Evolutionary conservation across 2,888 invertebrate genomes (phyloP).

Genomic region (Euplexia lucipara): DNA sequence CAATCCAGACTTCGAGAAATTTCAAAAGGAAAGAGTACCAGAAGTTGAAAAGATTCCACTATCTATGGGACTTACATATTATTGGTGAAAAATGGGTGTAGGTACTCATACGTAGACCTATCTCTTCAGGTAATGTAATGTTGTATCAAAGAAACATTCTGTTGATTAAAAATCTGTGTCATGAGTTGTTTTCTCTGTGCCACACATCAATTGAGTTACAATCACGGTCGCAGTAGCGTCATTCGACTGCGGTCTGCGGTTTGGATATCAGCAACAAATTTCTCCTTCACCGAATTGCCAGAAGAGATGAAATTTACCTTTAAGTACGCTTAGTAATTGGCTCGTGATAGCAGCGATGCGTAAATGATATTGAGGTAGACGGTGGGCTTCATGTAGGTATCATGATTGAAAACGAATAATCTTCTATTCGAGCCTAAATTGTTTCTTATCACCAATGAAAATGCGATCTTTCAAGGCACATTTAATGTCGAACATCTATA

Average conservation of each 20-base stretch:
- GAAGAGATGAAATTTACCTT: conserved; percentile 6
- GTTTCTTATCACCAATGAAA: too few relatives aligned
- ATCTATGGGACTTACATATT: too few relatives aligned
- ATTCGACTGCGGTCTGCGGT: conserved; percentile 21
- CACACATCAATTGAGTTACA: conserved; percentile 13
- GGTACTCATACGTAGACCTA: too few relatives aligned
- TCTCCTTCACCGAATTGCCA: conserved; percentile 23
- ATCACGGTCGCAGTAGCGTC: neutral
- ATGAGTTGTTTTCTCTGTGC: conserved; percentile 12
- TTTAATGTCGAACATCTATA: too few relatives aligned
- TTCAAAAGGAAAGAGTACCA: too few relatives aligned
- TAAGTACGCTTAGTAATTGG: conserved; percentile 15
- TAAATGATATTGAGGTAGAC: conserved; percentile 6
- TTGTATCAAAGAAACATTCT: conserved; percentile 8
- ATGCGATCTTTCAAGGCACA: too few relatives aligned
- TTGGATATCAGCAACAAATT: conserved; percentile 13
- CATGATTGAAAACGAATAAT: too few relatives aligned
- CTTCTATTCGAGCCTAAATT: too few relatives aligned
- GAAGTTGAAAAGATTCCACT: too few relatives aligned
- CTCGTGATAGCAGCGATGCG: neutral
- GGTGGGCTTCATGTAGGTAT: neutral
- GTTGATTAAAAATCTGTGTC: conserved; percentile 1
- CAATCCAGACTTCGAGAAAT: too few relatives aligned
- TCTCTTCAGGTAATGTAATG: too few relatives aligned
- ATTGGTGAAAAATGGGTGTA: too few relatives aligned